Evolutionary conservation across 2,113 vertebrate species (phyloP), one percentile per base, ranked within the genome.

Genomic region (Ophiodon elongatus): DNA sequence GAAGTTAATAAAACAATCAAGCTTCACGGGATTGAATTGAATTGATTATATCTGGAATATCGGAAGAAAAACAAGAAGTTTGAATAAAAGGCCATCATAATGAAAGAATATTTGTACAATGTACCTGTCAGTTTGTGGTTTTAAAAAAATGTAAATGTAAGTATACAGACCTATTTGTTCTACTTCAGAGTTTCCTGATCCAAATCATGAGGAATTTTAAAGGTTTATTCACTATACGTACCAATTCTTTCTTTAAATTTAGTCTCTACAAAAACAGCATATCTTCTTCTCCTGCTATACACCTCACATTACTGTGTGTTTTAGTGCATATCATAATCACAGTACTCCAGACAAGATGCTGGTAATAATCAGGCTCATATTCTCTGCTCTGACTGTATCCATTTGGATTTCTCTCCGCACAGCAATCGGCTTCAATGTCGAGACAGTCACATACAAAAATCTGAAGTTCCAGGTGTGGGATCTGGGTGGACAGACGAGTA

Each of bases 391-490:
- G 25, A 73, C n/a, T 66, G 33, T 6, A 33, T 10, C 3, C 1
- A 13, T 69, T 21, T 69, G 21, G 0, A 31, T 59, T 59, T 80
- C 8, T 84, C 25, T 83, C 77, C 29, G 85, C 94, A 27, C 94
- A 99, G 98, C 98, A 52, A 99, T 99, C 85, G 98, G 98, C 50
- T 99, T 99, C 94, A 99, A 99, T 17, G 98, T 99, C 67, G 98
- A 99, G 91, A 99, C 98, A 0, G 98, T 99, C 83, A 98, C 97
- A 0, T 99, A 97, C 92, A 99, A 97, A 94, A 99, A 99, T 86
- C 96, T 99, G 79, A 99, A 98, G 90, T 99, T 99, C 91, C 98
- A 99, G 95, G 98, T 99, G 25, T 99, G 98, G 98, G 98, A 99
- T 90, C 95, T 99, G 66, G 98, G 98, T 93, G 98, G 98, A 92